Evolutionary conservation across 2,113 vertebrate genomes (phyloP), one percentile per base, ranked within the genome.

Genomic region (Acanthisitta chloris): DNA sequence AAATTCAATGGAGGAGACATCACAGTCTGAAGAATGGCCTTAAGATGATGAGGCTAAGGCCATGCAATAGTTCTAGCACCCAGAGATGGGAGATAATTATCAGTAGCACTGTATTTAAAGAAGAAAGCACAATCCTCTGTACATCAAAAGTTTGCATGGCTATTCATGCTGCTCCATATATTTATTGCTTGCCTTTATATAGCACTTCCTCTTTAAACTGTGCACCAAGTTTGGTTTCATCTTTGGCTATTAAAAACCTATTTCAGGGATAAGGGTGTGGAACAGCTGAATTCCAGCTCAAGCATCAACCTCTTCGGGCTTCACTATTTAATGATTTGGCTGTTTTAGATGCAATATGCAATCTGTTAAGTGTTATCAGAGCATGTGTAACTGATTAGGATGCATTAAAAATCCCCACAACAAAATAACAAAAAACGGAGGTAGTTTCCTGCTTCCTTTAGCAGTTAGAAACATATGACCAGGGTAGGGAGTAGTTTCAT

Each of bases 241-340:
- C 54, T 54, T 52, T 86, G 62, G 21, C 31, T 84, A 23, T 81
- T 77, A 59, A 89, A 87, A 52, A 52, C 20, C 43, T 66, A 2
- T 84, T 91, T 80, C 26, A 70, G 31, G 38, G 8, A 77, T 42
- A 58, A 83, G 33, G 42, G 6, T 70, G 17, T 77, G 36, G 36
- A 89, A 77, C 38, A 80, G 14, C 43, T 88, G 77, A 91, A 77
- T 72, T 69, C 49, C n/a, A 78, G 19, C n/a, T 94, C 45, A 81
- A 89, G 42, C 17, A 42, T 10, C 19, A 65, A 6, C n/a, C 8
- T 72, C 33, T 48, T 26, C 45, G 62, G 43, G 11, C 25, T 86
- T 81, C 59, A 65, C 21, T 62, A 2, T 65, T 49, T 11, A 17
- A 73, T 57, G 6, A 65, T 69, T 73, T 54, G 19, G 4, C 25